phyloP scores from a whole-genome alignment of 2,113 vertebrate genomes.

The Aegotheles bennettii region DNA sequence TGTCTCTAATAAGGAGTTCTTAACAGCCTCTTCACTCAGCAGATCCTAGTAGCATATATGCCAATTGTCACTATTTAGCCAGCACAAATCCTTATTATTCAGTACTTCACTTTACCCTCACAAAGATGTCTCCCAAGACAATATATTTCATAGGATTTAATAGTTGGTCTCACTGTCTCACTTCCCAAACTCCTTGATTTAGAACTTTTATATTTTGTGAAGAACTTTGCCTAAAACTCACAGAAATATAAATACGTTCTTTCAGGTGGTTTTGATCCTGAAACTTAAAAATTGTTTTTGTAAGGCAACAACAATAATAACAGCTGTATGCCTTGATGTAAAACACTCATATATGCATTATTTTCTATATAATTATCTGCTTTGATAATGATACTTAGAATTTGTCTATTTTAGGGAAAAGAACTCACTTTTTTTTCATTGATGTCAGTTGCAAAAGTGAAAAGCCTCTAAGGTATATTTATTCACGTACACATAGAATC shows the following conservation, averaged over 20 bases:
- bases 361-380: not conserved
- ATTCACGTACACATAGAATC: not conserved
- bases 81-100: not conserved
- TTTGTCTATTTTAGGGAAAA: not conserved
- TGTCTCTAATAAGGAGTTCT: not conserved
- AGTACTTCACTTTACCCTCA: not conserved
- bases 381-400: not conserved
- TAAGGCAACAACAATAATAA: not conserved
- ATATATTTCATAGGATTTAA: not conserved
- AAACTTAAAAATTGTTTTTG: not conserved
- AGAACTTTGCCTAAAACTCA: not conserved
- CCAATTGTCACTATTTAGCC: not conserved
- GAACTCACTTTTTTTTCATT: fast-evolving
- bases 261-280: not conserved
- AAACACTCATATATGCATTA: not conserved
- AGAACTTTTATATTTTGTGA: not conserved
- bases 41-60: not conserved
- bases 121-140: not conserved
- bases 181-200: not conserved
- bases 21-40: not conserved
- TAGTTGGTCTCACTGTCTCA: not conserved
- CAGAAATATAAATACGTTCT: not conserved
- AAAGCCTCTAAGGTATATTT: not conserved
- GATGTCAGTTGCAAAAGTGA: not conserved
- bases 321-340: not conserved